Percentiles rank a stretch among this genome's conserved stretches.
Evolutionary conservation across 2,888 invertebrate species (phyloP).

Genomic region (Lamproptera curius): DNA sequence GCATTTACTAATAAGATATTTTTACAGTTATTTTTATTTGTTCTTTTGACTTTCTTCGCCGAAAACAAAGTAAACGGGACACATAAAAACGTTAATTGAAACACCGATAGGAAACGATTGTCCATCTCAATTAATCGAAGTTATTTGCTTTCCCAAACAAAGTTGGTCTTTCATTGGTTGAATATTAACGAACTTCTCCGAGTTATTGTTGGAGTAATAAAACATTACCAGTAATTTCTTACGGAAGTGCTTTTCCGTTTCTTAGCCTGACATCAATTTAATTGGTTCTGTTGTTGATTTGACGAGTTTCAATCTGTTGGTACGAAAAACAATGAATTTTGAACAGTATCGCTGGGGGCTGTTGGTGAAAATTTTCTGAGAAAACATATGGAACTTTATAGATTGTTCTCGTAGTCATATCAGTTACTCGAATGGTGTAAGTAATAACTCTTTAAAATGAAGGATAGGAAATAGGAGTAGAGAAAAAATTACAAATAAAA

Average conservation of each 20-base stretch:
- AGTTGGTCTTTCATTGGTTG: constrained; percentile 26
- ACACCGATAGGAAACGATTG: constrained; percentile 9
- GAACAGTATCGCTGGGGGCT: too few relatives aligned
- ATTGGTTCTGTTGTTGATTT: constrained; percentile 16
- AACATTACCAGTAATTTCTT: constrained; percentile 25
- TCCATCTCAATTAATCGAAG: constrained; percentile 9
- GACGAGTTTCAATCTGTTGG: background rate
- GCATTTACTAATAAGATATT: too few relatives aligned
- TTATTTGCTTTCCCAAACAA: constrained; percentile 1
- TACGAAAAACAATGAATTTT: background rate
- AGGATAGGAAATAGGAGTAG: too few relatives aligned
- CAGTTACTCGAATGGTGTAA: too few relatives aligned
- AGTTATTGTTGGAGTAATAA: constrained; percentile 29
- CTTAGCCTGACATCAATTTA: constrained; percentile 10
- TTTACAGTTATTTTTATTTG: too few relatives aligned
- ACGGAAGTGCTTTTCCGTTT: constrained; percentile 6
- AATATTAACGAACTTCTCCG: constrained; percentile 36
- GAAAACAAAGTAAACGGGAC: background rate
- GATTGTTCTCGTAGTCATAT: too few relatives aligned
- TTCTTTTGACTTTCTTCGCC: too few relatives aligned
- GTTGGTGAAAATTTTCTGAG: too few relatives aligned
- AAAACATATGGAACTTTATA: too few relatives aligned
- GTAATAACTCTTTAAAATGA: too few relatives aligned
- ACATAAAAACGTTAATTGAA: too few relatives aligned
- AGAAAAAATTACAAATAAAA: too few relatives aligned